Base-by-base conservation (phyloP, 2,113 vertebrate genomes). In the Balaenoptera acutorostrata region DNA sequence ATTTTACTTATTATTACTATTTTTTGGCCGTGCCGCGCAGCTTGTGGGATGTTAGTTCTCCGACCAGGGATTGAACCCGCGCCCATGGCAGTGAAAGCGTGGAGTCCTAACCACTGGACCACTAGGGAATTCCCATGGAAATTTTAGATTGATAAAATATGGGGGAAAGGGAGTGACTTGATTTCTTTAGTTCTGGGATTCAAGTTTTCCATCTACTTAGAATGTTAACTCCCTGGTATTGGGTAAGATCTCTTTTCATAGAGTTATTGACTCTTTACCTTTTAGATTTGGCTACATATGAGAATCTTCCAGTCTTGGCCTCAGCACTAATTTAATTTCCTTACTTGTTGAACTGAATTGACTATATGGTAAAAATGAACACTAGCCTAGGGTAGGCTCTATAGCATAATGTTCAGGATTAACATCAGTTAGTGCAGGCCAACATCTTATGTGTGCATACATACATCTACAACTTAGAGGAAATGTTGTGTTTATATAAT, bases 91-190 rank as follows among this genome's bases (percentile, higher is more conserved):
- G 31, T 52, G 46, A 49, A 77, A 77, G 31, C 0, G 0, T 33
- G 29, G 46, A 52, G 46, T 52, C 31, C 74, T 33, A 33, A 77
- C 18, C 29, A 52, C 74, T 77, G 44, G 74, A 33, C 74, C 29
- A 33, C 44, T 52, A 77, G 74, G 74, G 18, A 33, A 52, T 77
- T 77, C 74, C 74, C 31, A 21, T 77, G 17, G 74, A 52, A 46
- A 52, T 52, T 90, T 87, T 88, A 87, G n/a, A 57, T 78, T 93
- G 82, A 52, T 93, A 95, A 87, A 93, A 88, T 83, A 39, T 49
- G 31, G 59, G 72, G 23, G 31, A 96, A 78, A 25, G 75, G 23
- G 46, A 88, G 44, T 88, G 64, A 88, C 39, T 31, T 81, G 20
- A 61, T 84, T 74, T 91, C 55, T 84, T 36, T 91, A 92, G 52